phyloP scores from a whole-genome alignment of 2,797 vertebrate species.

The Octomys mimax region DNA sequence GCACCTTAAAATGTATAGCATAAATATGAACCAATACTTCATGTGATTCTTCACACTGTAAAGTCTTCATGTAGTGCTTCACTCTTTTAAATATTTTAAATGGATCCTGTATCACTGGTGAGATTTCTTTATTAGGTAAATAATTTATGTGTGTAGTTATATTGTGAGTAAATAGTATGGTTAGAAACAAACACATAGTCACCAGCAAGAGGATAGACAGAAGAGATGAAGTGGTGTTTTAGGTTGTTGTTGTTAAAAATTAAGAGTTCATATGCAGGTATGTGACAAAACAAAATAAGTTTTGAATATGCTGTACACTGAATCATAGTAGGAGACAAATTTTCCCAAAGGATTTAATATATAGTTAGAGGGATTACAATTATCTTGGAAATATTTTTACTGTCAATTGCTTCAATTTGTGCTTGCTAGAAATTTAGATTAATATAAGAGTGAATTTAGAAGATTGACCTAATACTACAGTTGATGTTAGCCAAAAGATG shows the following conservation, averaged over 20 bases:
- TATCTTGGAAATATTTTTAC: conserved; percentile 21
- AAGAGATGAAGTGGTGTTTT: neutral
- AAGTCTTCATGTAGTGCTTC: neutral
- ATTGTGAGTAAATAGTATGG: neutral
- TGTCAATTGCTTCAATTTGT: neutral
- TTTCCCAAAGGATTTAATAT: conserved; percentile 12
- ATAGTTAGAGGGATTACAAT: neutral
- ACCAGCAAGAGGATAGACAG: neutral
- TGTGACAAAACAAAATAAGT: neutral
- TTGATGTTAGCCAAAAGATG: too few species aligned
- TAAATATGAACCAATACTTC: neutral
- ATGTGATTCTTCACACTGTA: neutral
- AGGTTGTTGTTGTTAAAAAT: neutral
- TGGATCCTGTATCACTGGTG: neutral
- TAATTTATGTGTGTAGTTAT: neutral
- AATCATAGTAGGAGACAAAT: neutral
- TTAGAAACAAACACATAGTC: neutral
- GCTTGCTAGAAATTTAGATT: neutral
- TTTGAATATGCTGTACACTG: neutral
- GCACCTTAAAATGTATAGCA: neutral
- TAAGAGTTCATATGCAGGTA: neutral
- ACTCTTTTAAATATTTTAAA: neutral
- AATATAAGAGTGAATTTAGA: neutral
- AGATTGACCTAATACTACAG: neutral
- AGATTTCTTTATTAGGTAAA: neutral